phyloP scores from a whole-genome alignment of 2,113 vertebrate species.

The Pterophyllum scalare region DNA sequence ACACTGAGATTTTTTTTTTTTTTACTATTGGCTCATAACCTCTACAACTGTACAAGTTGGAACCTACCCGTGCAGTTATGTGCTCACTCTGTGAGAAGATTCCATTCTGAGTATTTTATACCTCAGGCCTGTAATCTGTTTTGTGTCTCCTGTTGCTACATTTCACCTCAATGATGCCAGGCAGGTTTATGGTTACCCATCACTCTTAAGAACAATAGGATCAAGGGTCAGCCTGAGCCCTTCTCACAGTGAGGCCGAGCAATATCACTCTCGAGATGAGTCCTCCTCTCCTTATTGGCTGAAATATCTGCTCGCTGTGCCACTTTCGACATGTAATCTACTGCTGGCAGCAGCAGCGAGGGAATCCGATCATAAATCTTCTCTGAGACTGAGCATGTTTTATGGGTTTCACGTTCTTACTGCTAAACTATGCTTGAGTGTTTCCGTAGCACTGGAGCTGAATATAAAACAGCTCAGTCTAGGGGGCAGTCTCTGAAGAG shows the following conservation, averaged over 20 bases:
- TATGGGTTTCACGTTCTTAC: conserved; percentile 58
- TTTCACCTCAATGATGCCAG: conserved; percentile 70
- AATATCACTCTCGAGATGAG: conserved; percentile 54
- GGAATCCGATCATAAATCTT: conserved; percentile 63
- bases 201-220: conserved; percentile 73
- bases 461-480: conserved; percentile 52
- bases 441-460: conserved; percentile 37
- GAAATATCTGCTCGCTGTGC: conserved; percentile 73
- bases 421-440: conserved; percentile 62
- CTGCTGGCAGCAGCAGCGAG: conserved; percentile 46
- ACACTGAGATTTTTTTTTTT: not conserved
- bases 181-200: conserved; percentile 71
- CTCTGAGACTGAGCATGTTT: conserved; percentile 50
- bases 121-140: conserved; percentile 53
- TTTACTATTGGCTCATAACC: conserved; percentile 22
- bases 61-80: conserved; percentile 30
- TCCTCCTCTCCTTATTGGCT: conserved; percentile 57
- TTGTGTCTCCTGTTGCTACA: conserved; percentile 52
- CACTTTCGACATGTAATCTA: conserved; percentile 78
- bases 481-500: conserved; percentile 8
- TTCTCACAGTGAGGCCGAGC: conserved; percentile 14
- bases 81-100: conserved; percentile 18
- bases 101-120: conserved; percentile 38
- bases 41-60: conserved; percentile 12
- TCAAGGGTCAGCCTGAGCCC: conserved; percentile 61